Conservation (phyloP, 1,140 invertebrate species). For the Tetramorium simillimum region DNA sequence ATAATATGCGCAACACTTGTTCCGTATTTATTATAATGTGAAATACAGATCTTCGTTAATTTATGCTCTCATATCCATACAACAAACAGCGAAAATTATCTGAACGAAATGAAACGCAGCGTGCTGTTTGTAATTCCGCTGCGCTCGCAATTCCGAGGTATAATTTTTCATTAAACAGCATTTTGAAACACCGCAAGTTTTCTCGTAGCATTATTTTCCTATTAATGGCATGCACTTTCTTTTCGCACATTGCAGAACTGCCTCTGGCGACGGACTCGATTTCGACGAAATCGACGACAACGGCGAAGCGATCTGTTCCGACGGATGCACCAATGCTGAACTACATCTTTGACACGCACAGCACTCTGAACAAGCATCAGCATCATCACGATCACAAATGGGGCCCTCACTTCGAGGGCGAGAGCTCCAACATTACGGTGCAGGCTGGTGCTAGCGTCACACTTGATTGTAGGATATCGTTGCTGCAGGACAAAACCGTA, state of each 20-base stretch:
- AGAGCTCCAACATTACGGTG: slow-evolving; percentile 91
- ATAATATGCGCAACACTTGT: background rate
- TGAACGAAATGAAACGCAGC: background rate
- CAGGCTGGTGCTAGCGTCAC: slow-evolving; percentile 92
- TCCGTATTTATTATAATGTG: background rate
- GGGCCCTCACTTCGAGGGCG: slow-evolving; percentile 90
- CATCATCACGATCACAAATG: slow-evolving; percentile 89
- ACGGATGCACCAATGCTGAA: slow-evolving; percentile 90
- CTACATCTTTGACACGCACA: slow-evolving; percentile 90
- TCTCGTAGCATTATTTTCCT: background rate
- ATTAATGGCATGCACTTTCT: background rate
- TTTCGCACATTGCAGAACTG: slow-evolving; percentile 64
- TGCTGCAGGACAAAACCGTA: slow-evolving; percentile 95
- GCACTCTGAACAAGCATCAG: slow-evolving; percentile 89
- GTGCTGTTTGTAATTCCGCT: background rate
- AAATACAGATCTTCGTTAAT: slow-evolving; percentile 15
- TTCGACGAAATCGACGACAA: slow-evolving; percentile 71
- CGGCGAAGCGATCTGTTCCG: slow-evolving; percentile 78
- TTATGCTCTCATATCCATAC: slow-evolving; percentile 3
- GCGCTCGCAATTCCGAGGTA: background rate
- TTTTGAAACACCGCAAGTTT: background rate
- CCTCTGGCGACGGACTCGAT: slow-evolving; percentile 70
- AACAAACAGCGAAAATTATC: background rate
- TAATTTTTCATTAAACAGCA: background rate
- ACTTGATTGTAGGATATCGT: slow-evolving; percentile 93